Evolutionary conservation across 1,140 invertebrate species (phyloP).

Genomic region (Trichonephila clavata): DNA sequence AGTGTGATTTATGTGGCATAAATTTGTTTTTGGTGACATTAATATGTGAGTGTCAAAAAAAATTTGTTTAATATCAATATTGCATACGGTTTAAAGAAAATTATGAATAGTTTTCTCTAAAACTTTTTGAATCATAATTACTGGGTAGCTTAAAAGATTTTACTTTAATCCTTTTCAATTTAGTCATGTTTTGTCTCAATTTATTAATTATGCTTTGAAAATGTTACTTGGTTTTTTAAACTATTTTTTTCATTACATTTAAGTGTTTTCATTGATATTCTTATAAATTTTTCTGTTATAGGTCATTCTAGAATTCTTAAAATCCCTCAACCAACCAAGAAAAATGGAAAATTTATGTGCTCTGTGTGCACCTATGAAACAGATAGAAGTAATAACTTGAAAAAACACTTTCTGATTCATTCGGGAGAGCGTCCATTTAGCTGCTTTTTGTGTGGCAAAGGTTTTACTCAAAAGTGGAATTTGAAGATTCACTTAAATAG

Average conservation of each 20-base stretch:
- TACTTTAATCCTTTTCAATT: background rate
- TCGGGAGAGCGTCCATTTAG: constrained; percentile 66
- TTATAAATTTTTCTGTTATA: background rate
- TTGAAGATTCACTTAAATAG: constrained; percentile 55
- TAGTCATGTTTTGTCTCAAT: background rate
- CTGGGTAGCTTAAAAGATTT: background rate
- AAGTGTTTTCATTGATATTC: background rate
- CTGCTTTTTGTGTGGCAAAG: constrained; percentile 44
- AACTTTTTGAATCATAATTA: too few relatives aligned
- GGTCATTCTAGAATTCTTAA: background rate
- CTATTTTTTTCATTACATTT: background rate
- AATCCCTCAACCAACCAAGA: background rate
- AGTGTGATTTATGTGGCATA: too few relatives aligned
- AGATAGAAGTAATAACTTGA: background rate
- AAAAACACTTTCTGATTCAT: constrained; percentile 71
- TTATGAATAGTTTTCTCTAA: too few relatives aligned
- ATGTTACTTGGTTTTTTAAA: background rate
- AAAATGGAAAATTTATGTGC: background rate
- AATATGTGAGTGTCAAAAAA: too few relatives aligned
- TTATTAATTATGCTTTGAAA: background rate
- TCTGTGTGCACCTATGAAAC: background rate
- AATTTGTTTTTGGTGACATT: too few relatives aligned
- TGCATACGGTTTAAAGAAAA: too few relatives aligned
- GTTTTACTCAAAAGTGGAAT: constrained; percentile 56
- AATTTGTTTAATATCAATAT: too few relatives aligned